A percentile compares a stretch with the other conserved stretches of the same genome.
Conservation (phyloP, 2,797 vertebrate species). For the Poecilia velifera region DNA sequence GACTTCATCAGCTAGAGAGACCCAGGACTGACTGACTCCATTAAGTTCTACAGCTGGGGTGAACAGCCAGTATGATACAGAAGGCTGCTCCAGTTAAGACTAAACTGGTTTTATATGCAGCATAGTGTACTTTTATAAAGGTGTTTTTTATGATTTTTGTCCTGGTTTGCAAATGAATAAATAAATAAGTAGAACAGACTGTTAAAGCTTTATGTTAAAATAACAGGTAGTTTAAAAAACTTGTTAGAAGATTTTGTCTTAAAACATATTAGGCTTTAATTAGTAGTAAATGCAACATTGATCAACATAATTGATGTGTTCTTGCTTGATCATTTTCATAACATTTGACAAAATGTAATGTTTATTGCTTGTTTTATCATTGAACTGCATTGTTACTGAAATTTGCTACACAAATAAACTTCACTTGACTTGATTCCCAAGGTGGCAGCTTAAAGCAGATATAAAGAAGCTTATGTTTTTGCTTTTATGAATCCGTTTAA, state of each 20-base stretch:
- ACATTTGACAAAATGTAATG: too few species aligned
- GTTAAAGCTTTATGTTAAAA: background rate
- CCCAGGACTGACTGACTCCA: slow-evolving; percentile 63
- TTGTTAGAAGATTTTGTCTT: background rate
- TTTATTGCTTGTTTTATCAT: too few species aligned
- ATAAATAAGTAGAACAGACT: background rate
- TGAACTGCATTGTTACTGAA: too few species aligned
- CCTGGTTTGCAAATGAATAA: background rate
- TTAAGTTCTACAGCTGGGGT: slow-evolving; percentile 47
- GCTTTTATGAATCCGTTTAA: too few species aligned
- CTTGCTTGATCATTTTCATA: too few species aligned
- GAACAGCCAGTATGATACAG: slow-evolving; percentile 38
- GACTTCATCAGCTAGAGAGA: slow-evolving; percentile 50
- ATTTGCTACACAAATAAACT: too few species aligned
- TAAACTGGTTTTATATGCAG: slow-evolving; percentile 36
- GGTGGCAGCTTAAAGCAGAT: background rate
- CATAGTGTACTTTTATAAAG: slow-evolving; percentile 9
- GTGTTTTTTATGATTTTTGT: background rate
- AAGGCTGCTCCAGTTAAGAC: slow-evolving; percentile 20
- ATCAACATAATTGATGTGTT: too few species aligned
- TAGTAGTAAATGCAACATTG: too few species aligned
- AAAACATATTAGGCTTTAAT: too few species aligned
- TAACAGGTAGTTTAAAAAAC: background rate
- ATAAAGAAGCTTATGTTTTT: background rate
- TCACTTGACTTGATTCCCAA: background rate